Evolutionary conservation across 2,888 invertebrate genomes (phyloP).

Genomic region (Onchidella celtica): DNA sequence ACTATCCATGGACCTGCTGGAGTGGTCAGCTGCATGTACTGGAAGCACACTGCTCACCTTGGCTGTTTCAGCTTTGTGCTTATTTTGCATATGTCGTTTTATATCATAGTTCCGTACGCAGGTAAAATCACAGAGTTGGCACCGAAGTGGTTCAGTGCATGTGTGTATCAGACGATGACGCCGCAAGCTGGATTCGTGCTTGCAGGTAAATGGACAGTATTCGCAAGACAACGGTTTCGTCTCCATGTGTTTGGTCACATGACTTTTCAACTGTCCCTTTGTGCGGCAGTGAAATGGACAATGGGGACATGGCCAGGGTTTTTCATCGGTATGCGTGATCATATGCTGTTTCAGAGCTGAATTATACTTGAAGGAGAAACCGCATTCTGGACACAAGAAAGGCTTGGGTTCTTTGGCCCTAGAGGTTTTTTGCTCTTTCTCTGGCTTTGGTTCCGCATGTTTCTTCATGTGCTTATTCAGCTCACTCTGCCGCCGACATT

Average conservation of each 20-base stretch:
- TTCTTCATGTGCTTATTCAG: constrained; percentile 17
- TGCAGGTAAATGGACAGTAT: constrained; percentile 23
- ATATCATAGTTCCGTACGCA: constrained; percentile 26
- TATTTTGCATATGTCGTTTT: constrained; percentile 11
- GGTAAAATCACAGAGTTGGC: constrained; percentile 7
- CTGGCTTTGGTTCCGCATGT: not conserved
- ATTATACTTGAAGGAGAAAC: constrained; percentile 23
- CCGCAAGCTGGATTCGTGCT: constrained; percentile 33
- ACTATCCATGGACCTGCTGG: not conserved
- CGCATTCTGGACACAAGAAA: constrained; percentile 21
- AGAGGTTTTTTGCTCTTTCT: not conserved
- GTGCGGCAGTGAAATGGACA: constrained; percentile 27
- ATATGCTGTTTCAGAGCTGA: constrained; percentile 22
- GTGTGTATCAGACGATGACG: not conserved
- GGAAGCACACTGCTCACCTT: not conserved
- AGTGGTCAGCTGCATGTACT: not conserved
- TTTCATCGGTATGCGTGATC: constrained; percentile 18
- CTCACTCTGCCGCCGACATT: constrained; percentile 23
- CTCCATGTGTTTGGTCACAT: constrained; percentile 1
- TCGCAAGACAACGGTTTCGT: not conserved
- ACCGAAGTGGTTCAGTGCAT: not conserved
- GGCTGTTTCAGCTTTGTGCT: not conserved
- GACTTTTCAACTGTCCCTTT: constrained; percentile 13
- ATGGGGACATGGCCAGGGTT: constrained; percentile 17
- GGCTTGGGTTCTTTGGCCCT: not conserved